Evolutionary conservation across 2,888 invertebrate species (phyloP).

Genomic region (Poecilobothrus nobilitatus): DNA sequence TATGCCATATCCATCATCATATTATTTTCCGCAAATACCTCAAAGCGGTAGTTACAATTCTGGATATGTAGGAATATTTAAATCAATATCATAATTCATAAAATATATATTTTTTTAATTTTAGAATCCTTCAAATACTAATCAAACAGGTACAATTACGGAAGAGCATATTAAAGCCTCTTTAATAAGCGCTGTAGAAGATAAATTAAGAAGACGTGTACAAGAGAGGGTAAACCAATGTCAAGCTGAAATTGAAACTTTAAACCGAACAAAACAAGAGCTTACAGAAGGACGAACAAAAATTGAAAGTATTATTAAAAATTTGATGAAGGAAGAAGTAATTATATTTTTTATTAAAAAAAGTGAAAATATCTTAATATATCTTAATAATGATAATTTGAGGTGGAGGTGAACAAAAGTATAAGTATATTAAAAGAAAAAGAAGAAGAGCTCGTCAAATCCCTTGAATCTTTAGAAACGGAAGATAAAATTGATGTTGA

Average conservation of each 20-base stretch:
- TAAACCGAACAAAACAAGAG: constrained; percentile 79
- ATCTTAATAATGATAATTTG: constrained; percentile 16
- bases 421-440: constrained; percentile 76
- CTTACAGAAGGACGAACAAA: constrained; percentile 73
- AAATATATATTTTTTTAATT: neutral
- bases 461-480: constrained; percentile 64
- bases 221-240: constrained; percentile 84
- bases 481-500: constrained; percentile 85
- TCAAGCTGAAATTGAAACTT: constrained; percentile 83
- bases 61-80: constrained; percentile 32
- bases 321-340: constrained; percentile 65
- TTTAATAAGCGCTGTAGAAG: constrained; percentile 87
- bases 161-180: constrained; percentile 94
- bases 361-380: neutral
- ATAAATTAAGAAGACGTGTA: constrained; percentile 78
- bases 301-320: constrained; percentile 67
- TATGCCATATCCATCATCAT: constrained; percentile 52
- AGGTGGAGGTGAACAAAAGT: constrained; percentile 76
- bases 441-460: constrained; percentile 74
- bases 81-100: neutral
- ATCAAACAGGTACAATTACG: constrained; percentile 72
- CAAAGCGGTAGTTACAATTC: constrained; percentile 28
- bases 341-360: constrained; percentile 19
- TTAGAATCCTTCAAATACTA: constrained; percentile 41
- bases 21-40: constrained; percentile 38